Evolutionary conservation across 2,797 vertebrate genomes (phyloP).

Genomic region (Helicolenus hilgendorfi): DNA sequence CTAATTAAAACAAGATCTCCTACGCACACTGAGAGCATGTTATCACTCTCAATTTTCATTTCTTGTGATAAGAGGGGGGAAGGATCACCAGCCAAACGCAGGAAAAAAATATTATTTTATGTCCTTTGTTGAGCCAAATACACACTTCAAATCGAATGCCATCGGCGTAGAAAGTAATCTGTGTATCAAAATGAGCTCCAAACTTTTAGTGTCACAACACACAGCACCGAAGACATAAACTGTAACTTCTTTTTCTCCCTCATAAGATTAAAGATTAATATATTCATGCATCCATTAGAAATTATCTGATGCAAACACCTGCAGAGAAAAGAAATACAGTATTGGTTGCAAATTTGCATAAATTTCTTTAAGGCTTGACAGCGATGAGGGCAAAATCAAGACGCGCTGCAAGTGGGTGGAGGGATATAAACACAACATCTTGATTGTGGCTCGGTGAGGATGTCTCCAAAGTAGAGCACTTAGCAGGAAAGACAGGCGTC

Average conservation of each 20-base stretch:
- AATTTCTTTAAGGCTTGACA: conserved; percentile 72
- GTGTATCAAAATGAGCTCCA: conserved; percentile 16
- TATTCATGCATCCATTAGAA: conserved; percentile 84
- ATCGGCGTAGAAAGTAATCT: not conserved
- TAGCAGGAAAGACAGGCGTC: conserved; percentile 65
- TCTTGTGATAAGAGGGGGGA: conserved; percentile 4
- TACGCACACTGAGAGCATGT: conserved; percentile 6
- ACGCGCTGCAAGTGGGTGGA: conserved; percentile 59
- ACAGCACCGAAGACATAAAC: conserved; percentile 32
- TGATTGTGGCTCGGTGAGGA: conserved; percentile 69
- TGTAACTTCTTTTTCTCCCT: conserved; percentile 22
- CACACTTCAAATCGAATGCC: not conserved
- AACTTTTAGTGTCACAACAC: conserved; percentile 16
- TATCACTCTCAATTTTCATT: conserved; percentile 32
- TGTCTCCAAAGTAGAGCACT: conserved; percentile 64
- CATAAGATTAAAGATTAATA: conserved; percentile 69
- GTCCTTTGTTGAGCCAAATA: conserved; percentile 18
- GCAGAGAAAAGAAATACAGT: conserved; percentile 79
- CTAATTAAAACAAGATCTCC: conserved; percentile 57
- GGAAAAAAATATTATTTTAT: not conserved
- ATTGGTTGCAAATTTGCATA: conserved; percentile 75
- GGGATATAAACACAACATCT: conserved; percentile 60
- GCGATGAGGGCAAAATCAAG: conserved; percentile 64
- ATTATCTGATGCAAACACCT: conserved; percentile 84
- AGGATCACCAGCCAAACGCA: conserved; percentile 15